These are phyloP conservation scores for Mus pahari DNA, from an alignment of 2,113 vertebrate species.

Conservation along the genomic window DNA sequence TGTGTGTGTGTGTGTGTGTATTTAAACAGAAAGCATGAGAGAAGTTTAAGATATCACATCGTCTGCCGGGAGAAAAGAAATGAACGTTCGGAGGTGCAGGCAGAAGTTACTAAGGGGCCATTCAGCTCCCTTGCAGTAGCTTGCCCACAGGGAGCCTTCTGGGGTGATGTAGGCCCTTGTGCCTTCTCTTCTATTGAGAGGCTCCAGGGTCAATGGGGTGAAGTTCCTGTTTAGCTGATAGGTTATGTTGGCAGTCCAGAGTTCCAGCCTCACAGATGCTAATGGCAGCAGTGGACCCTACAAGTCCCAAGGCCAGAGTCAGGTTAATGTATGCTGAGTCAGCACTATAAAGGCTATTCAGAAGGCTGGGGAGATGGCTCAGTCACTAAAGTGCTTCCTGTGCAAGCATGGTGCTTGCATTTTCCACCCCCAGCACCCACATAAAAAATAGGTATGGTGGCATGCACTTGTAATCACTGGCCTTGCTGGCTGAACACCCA, in stretches of 20 bases:
- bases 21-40: neutral
- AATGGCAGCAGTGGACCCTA: fast-evolving
- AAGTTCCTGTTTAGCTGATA: neutral
- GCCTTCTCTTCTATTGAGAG: neutral
- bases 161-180: fast-evolving
- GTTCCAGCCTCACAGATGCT: fast-evolving
- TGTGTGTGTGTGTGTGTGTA: conserved; percentile 18
- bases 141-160: too few species aligned
- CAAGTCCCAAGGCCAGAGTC: neutral
- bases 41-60: neutral
- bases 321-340: neutral
- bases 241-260: fast-evolving
- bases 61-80: neutral
- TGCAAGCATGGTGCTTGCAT: neutral
- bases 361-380: too few species aligned
- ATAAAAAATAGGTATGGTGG: neutral
- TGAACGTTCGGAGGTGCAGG: neutral
- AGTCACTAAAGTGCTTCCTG: neutral
- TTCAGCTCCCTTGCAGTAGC: neutral
- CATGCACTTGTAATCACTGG: too few species aligned
- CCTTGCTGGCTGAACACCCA: neutral
- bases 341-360: neutral
- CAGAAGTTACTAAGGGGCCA: fast-evolving
- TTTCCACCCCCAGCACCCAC: neutral
- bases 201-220: too few species aligned